Base-by-base conservation (phyloP, 2,888 invertebrate species). In the Campopleginae sp. region DNA sequence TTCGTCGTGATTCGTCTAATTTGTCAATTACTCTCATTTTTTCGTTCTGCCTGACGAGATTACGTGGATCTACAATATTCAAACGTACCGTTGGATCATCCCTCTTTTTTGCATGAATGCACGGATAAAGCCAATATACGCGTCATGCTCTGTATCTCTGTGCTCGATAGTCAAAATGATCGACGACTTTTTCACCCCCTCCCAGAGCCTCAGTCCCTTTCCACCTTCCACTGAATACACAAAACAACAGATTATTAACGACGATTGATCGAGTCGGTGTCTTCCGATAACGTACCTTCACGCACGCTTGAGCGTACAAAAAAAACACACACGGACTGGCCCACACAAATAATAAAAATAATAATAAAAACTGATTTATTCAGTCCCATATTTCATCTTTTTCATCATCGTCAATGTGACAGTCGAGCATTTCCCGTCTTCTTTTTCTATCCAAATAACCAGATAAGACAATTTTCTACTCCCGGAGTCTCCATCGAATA, bases 181-280 rank as follows among this genome's bases (percentile, higher is more conserved):
- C 68, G 78, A 79, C 72, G 65, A 65, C 46, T 31, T 74, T 46
- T 54, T 42, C 58, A 12, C 23, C 38, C 46, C 48, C n/a, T 19
- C 8, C 54, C 27, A 4, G 12, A 3, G 23, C 54, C 19, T 27
- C 23, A 58, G 54, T 27, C 54, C 12, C 54, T 58, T 58, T 58
- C 54, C 54, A 58, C 19, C 33, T 12, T 31, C 12, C 14, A 46
- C 75, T 46, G 75, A 63, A 75, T 75, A 65, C 63, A 75, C 75
- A 63, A 46, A 48, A 66, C 68, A 63, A 80, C 80, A 77, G 66
- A 78, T 81, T 85, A 85, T 85, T 81, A 81, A 74, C 78, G 63
- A 74, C 78, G 63, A 80, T 19, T 76, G 80, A 84, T 84, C 75
- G 76, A 48, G 63, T 33, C n/a, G 14, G 75, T 75, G 27, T 63